A percentile compares a stretch with the other conserved stretches of the same genome.
phyloP scores from a whole-genome alignment of 2,797 vertebrate genomes.

The Myotis vivesi region DNA sequence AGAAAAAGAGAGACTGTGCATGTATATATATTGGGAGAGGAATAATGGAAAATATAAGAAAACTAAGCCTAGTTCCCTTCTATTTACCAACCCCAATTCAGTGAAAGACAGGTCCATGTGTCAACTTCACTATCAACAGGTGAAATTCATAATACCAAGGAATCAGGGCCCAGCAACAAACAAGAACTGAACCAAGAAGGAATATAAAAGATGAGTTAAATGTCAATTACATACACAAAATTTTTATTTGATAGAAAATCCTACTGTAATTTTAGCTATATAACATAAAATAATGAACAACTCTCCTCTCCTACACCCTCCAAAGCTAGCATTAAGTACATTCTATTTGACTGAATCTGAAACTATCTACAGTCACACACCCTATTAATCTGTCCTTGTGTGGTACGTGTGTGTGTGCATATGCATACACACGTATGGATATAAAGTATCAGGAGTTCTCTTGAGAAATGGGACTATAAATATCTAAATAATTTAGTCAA shows the following conservation, averaged over 20 bases:
- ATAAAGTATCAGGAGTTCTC: conserved; percentile 1
- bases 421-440: background rate
- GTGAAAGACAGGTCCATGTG: background rate
- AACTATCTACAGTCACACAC: background rate
- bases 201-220: conserved; percentile 31
- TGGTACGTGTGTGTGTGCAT: background rate
- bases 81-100: background rate
- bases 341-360: background rate
- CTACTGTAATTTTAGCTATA: conserved; percentile 38
- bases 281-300: conserved; percentile 28
- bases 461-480: background rate
- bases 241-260: conserved; percentile 21
- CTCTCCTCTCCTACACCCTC: background rate
- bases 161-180: conserved; percentile 3
- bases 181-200: background rate
- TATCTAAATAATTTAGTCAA: conserved; percentile 39
- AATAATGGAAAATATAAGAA: background rate
- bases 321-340: conserved; percentile 17
- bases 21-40: background rate
- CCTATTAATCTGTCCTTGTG: background rate
- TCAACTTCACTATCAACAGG: background rate
- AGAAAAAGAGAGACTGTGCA: background rate
- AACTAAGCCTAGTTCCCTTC: background rate
- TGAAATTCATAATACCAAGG: background rate
- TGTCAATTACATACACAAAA: background rate